Conservation (phyloP, 2,113 vertebrate genomes). For the Penelope pileata region DNA sequence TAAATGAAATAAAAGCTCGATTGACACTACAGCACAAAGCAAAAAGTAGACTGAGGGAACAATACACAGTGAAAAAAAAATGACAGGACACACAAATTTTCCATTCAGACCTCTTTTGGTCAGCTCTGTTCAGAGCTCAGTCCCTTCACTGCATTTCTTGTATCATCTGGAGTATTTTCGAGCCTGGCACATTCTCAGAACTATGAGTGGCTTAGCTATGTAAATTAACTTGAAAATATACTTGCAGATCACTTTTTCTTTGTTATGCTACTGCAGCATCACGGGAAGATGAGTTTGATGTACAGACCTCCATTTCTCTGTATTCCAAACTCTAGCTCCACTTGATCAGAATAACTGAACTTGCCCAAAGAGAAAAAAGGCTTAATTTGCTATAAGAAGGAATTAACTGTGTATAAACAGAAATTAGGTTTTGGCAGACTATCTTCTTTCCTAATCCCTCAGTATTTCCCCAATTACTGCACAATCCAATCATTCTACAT, state of each 20-base stretch:
- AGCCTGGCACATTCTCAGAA: background rate
- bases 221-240: background rate
- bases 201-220: background rate
- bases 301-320: background rate
- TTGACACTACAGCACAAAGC: background rate
- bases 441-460: constrained; percentile 30
- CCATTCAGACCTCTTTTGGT: background rate
- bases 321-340: background rate
- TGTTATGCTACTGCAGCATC: background rate
- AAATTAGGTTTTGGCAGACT: constrained; percentile 49
- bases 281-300: background rate
- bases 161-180: background rate
- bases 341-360: background rate
- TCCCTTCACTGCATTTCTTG: background rate
- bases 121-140: background rate
- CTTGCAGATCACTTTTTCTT: background rate
- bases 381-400: constrained; percentile 35
- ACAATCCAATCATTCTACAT: constrained; percentile 16
- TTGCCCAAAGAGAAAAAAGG: background rate
- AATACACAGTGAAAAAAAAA: background rate
- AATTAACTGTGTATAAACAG: constrained; percentile 63
- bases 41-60: background rate
- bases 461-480: constrained; percentile 39
- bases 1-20: background rate
- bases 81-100: background rate